A percentile compares a stretch with the other conserved stretches of the same genome.
Conservation (phyloP, 2,797 vertebrate genomes). For the Megalops cyprinoides region DNA sequence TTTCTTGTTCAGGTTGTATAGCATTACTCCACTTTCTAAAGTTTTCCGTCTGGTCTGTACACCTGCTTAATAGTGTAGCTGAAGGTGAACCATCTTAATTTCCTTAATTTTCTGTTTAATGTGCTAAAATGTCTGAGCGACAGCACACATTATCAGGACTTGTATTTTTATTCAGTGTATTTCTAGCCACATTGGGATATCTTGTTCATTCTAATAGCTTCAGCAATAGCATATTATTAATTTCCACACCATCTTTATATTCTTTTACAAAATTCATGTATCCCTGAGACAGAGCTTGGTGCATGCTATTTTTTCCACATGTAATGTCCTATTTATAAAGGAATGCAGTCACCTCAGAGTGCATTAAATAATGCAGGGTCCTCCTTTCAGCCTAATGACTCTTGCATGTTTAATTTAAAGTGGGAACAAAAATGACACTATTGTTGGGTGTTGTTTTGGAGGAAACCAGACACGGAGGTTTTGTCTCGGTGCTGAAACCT, state of each 20-base stretch:
- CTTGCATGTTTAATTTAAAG: constrained; percentile 78
- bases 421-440: constrained; percentile 64
- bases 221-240: too few relatives aligned
- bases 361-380: constrained; percentile 68
- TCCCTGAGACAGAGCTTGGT: too few relatives aligned
- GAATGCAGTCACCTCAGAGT: constrained; percentile 45
- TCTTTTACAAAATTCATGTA: too few relatives aligned
- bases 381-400: constrained; percentile 63
- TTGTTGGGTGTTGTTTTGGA: constrained; percentile 51
- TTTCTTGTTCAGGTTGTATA: not conserved
- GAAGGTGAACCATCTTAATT: not conserved
- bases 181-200: too few relatives aligned
- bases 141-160: too few relatives aligned
- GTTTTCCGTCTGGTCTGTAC: not conserved
- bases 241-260: too few relatives aligned
- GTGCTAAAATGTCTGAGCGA: too few relatives aligned
- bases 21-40: not conserved
- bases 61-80: not conserved
- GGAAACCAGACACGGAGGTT: constrained; percentile 70
- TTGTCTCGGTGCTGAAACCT: constrained; percentile 64
- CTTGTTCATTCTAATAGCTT: too few relatives aligned
- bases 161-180: too few relatives aligned
- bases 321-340: constrained; percentile 32
- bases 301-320: not conserved
- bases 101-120: not conserved